A percentile compares a stretch with the other conserved stretches of the same genome.
phyloP scores from a whole-genome alignment of 37 sponge, comb jelly and placozoan genomes.

The Hexactinellida sp. region DNA sequence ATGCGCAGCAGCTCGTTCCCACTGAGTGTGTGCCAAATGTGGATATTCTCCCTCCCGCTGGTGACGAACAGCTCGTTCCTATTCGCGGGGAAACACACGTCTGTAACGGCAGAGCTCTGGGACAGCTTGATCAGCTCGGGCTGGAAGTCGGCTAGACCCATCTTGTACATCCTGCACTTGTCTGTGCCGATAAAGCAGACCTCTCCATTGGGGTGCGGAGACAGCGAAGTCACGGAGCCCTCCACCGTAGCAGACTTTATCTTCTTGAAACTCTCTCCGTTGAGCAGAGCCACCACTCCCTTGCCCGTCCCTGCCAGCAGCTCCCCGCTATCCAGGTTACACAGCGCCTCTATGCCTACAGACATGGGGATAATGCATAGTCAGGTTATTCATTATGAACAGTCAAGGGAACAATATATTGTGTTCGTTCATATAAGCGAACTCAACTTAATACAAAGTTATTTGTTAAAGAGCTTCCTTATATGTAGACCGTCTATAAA shows the following conservation, averaged over 20 bases:
- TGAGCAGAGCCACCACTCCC: conserved; percentile 60
- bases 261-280: conserved; percentile 29
- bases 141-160: conserved; percentile 35
- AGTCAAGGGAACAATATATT: no score
- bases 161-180: conserved; percentile 36
- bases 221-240: conserved; percentile 62
- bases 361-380: no score
- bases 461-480: no score
- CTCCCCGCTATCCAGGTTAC: conserved; percentile 32
- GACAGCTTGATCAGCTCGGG: conserved; percentile 41
- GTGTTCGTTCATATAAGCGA: no score
- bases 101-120: conserved; percentile 56
- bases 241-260: conserved; percentile 37
- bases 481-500: no score
- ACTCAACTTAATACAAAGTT: no score
- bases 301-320: conserved; percentile 74
- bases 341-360: conserved; percentile 20
- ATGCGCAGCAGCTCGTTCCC: conserved; percentile 81
- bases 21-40: conserved; percentile 82
- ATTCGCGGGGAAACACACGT: conserved; percentile 60
- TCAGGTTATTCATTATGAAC: no score
- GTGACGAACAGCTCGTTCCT: conserved; percentile 82
- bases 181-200: conserved; percentile 67
- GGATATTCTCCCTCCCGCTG: conserved; percentile 71
- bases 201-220: conserved; percentile 60